Conservation (phyloP, 2,797 vertebrate genomes). For the Rhinogobio ventralis region DNA sequence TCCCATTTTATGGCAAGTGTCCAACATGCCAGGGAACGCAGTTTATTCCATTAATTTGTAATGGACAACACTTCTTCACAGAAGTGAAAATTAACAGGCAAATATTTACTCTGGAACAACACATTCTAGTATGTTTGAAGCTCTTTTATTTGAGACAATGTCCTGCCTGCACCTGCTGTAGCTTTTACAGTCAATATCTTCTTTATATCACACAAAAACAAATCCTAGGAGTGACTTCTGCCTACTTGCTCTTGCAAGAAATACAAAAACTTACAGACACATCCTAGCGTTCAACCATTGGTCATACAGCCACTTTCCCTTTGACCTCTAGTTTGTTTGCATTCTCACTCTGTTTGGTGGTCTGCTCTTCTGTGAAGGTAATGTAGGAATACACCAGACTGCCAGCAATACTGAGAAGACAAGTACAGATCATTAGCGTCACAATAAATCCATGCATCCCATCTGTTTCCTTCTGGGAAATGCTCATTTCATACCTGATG, state of each 20-base stretch:
- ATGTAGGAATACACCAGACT: constrained; percentile 97
- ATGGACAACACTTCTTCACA: neutral
- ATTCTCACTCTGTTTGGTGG: constrained; percentile 78
- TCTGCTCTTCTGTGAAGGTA: constrained; percentile 90
- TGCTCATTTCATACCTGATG: constrained; percentile 85
- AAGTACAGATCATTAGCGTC: constrained; percentile 8
- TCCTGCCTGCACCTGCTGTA: neutral
- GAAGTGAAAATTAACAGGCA: neutral
- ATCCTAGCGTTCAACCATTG: neutral
- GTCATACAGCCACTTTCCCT: constrained; percentile 63
- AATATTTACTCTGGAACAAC: constrained; percentile 3
- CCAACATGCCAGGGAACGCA: neutral
- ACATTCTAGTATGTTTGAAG: neutral
- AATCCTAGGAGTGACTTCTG: constrained; percentile 6
- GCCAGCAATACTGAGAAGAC: constrained; percentile 87
- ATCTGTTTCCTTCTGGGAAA: neutral
- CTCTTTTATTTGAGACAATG: constrained; percentile 1
- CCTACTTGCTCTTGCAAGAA: constrained; percentile 9
- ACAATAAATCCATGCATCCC: neutral
- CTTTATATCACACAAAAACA: constrained; percentile 15
- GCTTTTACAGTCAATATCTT: constrained; percentile 17
- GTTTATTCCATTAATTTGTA: neutral
- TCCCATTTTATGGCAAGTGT: constrained; percentile 5
- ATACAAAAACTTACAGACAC: constrained; percentile 21
- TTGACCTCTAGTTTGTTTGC: constrained; percentile 60